Conservation (phyloP, 92 coral and sea anemone species). For the Galaxea fascicularis region DNA sequence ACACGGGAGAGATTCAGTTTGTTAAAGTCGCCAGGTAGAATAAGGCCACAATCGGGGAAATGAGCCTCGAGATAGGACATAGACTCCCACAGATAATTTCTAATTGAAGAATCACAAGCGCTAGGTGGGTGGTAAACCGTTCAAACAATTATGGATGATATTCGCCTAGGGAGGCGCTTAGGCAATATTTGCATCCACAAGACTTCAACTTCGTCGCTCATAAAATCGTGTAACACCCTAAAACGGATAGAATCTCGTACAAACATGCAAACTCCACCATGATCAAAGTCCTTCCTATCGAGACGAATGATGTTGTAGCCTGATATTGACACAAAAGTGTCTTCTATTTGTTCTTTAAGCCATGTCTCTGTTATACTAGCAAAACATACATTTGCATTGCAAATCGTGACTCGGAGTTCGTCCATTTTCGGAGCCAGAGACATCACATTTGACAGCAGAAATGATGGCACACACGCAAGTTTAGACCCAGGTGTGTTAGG, state of each 20-base stretch:
- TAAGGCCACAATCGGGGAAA: conserved; percentile 45
- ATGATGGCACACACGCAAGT: conserved; percentile 47
- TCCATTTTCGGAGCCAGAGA: too few relatives aligned
- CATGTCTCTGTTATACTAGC: conserved; percentile 57
- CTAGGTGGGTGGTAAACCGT: too few relatives aligned
- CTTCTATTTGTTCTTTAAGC: conserved; percentile 56
- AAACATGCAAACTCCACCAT: too few relatives aligned
- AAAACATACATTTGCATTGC: conserved; percentile 42
- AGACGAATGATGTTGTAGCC: conserved; percentile 39
- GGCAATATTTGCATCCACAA: conserved; percentile 56
- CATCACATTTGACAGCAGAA: too few relatives aligned
- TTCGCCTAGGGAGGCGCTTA: conserved; percentile 48
- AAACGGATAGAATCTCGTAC: too few relatives aligned
- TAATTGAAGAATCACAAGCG: too few relatives aligned
- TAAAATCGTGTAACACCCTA: conserved; percentile 38
- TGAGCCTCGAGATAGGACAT: conserved; percentile 25
- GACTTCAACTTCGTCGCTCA: conserved; percentile 42
- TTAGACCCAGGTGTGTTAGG: conserved; percentile 15
- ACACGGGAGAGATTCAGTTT: too few relatives aligned
- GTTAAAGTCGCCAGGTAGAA: too few relatives aligned
- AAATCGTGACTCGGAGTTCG: conserved; percentile 40
- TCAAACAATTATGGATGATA: too few relatives aligned
- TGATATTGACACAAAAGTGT: conserved; percentile 40
- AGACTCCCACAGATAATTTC: conserved; percentile 32
- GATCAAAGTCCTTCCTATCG: too few relatives aligned